These are phyloP conservation scores for Carapus acus DNA, from an alignment of 2,797 vertebrate species.

Conservation along the genomic window DNA sequence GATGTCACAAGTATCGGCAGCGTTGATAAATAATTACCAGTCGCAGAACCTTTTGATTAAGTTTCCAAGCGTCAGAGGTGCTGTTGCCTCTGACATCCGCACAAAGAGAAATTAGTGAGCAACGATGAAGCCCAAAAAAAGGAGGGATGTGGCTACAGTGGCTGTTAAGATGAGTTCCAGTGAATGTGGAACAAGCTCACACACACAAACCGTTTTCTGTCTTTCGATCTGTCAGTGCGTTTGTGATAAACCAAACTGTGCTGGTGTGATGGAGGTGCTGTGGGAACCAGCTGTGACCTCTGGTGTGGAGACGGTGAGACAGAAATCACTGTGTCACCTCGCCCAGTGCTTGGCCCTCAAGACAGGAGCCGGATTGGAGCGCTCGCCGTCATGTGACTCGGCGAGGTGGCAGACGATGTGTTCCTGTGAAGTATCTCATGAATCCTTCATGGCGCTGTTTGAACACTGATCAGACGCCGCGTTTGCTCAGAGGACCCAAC, in stretches of 20 bases:
- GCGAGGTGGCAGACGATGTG: constrained; percentile 39
- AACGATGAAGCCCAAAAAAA: constrained; percentile 28
- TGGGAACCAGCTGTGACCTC: too few relatives aligned
- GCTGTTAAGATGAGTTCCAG: too few relatives aligned
- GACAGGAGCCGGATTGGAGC: constrained; percentile 42
- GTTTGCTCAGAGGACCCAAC: constrained; percentile 55
- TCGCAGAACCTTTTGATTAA: constrained; percentile 53
- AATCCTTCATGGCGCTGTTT: constrained; percentile 61
- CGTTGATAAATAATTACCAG: constrained; percentile 55
- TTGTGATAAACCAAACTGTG: too few relatives aligned
- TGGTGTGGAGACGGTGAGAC: too few relatives aligned
- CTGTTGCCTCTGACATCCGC: constrained; percentile 48
- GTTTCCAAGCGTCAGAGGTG: constrained; percentile 53
- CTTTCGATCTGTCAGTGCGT: too few relatives aligned
- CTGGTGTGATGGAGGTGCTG: too few relatives aligned
- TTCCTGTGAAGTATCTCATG: constrained; percentile 57
- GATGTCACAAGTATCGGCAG: constrained; percentile 44
- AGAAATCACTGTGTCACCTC: too few relatives aligned
- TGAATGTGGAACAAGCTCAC: too few relatives aligned
- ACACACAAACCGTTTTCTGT: too few relatives aligned
- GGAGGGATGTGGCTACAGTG: constrained; percentile 34
- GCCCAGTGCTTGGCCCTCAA: too few relatives aligned
- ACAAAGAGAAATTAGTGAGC: constrained; percentile 50
- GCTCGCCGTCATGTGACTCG: constrained; percentile 45
- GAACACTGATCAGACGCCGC: constrained; percentile 63